phyloP scores from a whole-genome alignment of 2,113 vertebrate genomes.

The Cryptotis parvus region DNA sequence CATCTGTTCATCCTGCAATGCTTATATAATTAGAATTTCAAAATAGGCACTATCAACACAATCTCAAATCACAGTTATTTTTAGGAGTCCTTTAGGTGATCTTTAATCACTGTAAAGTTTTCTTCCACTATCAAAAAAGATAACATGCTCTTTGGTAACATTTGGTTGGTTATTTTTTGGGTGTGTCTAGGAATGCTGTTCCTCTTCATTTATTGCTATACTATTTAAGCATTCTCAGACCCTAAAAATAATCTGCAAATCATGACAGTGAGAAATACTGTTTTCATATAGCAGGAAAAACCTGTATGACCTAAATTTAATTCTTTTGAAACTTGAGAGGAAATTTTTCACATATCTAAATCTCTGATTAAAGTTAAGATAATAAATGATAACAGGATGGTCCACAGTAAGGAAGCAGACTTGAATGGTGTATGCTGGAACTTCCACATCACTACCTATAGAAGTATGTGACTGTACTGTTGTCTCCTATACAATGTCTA shows the following conservation, averaged over 20 bases:
- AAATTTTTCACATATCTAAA: not conserved
- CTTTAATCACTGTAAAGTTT: not conserved
- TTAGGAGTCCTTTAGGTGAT: not conserved
- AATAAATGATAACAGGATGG: not conserved
- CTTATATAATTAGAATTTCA: not conserved
- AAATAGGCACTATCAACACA: not conserved
- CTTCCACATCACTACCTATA: not conserved
- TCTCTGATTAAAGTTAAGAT: constrained; percentile 7
- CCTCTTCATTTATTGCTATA: not conserved
- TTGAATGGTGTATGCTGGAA: not conserved
- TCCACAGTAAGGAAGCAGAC: not conserved
- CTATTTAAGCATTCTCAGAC: not conserved
- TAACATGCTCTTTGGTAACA: not conserved
- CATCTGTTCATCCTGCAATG: not conserved
- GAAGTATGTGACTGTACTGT: not conserved
- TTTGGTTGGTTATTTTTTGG: not conserved
- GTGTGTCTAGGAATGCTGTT: not conserved
- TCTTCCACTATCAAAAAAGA: not conserved
- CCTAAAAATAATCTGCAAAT: not conserved
- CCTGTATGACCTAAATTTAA: not conserved
- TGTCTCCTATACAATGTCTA: not conserved
- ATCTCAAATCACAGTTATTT: constrained; percentile 36
- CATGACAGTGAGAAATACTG: not conserved
- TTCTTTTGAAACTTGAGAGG: constrained; percentile 40
- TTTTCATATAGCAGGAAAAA: not conserved